Evolutionary conservation across 2,113 vertebrate genomes (phyloP), one percentile per base, ranked within the genome.

Genomic region (Triplophysa dalaica): DNA sequence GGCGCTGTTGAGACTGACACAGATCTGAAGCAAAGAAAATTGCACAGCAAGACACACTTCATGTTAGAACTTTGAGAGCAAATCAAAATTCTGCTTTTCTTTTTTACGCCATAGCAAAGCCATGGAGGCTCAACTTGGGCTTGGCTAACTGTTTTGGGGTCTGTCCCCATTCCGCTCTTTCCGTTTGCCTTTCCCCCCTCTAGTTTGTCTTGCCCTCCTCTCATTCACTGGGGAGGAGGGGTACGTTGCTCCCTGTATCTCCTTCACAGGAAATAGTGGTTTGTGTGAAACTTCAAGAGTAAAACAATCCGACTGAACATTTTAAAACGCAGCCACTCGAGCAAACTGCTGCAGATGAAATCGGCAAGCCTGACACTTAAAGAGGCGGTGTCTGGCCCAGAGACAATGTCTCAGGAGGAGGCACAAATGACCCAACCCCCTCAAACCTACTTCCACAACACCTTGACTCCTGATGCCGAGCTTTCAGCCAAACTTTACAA

Each of bases 331-430:
- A 2, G 14, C 54, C 70, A 45, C 3, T 3, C 26, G 1, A n/a
- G n/a, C 0, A 16, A n/a, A 72, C 52, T 13, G 17, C 7, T 41
- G 33, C 91, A 70, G 80, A 97, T 97, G 96, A 98, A 92, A 88
- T 93, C 96, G 43, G 43, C 43, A 87, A 94, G 94, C 89, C 95
- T 95, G 86, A 95, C 93, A 87, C 89, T 92, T 88, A 94, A 92
- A 84, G 96, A 96, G 85, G 94, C 91, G 91, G 91, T 93, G 83
- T 86, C 94, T 16, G 91, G 85, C 80, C 82, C 88, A 84, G 92
- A 93, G 78, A 94, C 93, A 70, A 98, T 98, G 96, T 96, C 96
- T 8, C 95, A 98, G 85, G 96, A 98, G 83, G 97, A 97, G 41
- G 91, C 90, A 75, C 93, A 89, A 33, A 93, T 93, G 80, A 90